Evolutionary conservation across 1,140 invertebrate species (phyloP).

Genomic region (Neodiprion virginianus): DNA sequence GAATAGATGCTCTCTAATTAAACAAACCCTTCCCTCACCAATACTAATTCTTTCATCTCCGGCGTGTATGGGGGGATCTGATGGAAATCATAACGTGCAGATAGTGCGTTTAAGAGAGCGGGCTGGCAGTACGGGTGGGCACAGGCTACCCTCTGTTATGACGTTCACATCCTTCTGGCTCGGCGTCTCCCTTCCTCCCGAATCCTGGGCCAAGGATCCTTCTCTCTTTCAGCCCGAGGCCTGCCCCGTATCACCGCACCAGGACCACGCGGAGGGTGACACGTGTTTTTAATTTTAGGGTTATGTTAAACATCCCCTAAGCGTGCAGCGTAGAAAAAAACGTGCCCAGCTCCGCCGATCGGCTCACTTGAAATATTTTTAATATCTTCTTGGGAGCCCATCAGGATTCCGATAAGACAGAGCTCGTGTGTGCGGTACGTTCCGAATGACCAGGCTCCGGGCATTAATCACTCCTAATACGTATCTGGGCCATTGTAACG

Average conservation of each 20-base stretch:
- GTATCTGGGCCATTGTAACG: neutral
- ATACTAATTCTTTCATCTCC: constrained; percentile 3
- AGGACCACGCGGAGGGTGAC: constrained; percentile 19
- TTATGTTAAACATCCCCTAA: constrained; percentile 27
- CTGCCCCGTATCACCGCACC: constrained; percentile 18
- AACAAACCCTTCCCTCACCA: constrained; percentile 3
- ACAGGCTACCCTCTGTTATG: constrained; percentile 15
- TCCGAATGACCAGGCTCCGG: too few species aligned
- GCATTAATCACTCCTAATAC: too few species aligned
- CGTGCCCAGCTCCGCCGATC: neutral
- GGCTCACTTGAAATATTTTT: constrained; percentile 1
- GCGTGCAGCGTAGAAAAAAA: constrained; percentile 14
- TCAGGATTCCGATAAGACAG: neutral
- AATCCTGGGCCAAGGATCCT: neutral
- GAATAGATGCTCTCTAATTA: constrained; percentile 5
- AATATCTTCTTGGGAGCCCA: neutral
- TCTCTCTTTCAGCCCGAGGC: constrained; percentile 10
- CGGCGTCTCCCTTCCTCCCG: neutral
- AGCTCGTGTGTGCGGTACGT: too few species aligned
- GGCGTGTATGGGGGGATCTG: neutral
- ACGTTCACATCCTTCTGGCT: constrained; percentile 16
- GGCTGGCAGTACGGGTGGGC: constrained; percentile 12
- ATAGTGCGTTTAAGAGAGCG: neutral
- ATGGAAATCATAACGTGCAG: constrained; percentile 2
- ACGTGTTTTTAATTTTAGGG: constrained; percentile 26